phyloP scores from a whole-genome alignment of 1,140 invertebrate genomes.

The Drosophila burlai region DNA sequence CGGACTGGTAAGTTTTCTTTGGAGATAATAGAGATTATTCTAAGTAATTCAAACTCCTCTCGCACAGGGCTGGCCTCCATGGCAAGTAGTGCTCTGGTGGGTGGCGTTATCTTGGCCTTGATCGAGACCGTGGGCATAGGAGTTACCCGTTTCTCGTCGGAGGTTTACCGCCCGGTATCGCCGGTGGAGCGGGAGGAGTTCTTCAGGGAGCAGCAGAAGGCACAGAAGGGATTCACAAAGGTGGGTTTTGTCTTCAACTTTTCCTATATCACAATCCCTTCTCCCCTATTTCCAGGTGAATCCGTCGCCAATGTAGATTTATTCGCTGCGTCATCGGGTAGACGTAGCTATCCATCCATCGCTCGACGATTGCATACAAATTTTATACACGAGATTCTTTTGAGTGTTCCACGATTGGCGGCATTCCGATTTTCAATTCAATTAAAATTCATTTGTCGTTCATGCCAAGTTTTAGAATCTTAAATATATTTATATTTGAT shows the following conservation, averaged over 20 bases:
- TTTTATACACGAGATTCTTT: constrained; percentile 45
- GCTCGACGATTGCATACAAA: constrained; percentile 60
- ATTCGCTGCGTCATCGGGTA: constrained; percentile 46
- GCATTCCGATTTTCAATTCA: constrained; percentile 51
- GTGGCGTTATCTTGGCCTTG: constrained; percentile 59
- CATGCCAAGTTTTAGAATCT: constrained; percentile 57
- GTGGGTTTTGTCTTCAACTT: not conserved
- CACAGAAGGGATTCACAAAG: constrained; percentile 1
- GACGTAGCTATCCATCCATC: constrained; percentile 21
- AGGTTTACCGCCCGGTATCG: constrained; percentile 57
- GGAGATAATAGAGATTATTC: not conserved
- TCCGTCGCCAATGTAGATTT: constrained; percentile 41
- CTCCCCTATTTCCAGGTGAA: constrained; percentile 44
- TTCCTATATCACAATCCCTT: not conserved
- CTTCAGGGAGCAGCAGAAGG: constrained; percentile 40
- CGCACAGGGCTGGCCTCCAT: constrained; percentile 46
- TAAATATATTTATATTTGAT: constrained; percentile 53
- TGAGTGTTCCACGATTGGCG: constrained; percentile 31
- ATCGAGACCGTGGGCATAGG: constrained; percentile 64
- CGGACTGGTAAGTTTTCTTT: constrained; percentile 36
- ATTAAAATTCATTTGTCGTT: constrained; percentile 75
- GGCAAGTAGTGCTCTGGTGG: constrained; percentile 65
- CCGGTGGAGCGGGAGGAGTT: constrained; percentile 49
- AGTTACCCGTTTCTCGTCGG: constrained; percentile 56
- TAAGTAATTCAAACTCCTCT: not conserved